Conservation (phyloP, 37 sponge, comb jelly and placozoan genomes). For the Petrosia ficiformis region DNA sequence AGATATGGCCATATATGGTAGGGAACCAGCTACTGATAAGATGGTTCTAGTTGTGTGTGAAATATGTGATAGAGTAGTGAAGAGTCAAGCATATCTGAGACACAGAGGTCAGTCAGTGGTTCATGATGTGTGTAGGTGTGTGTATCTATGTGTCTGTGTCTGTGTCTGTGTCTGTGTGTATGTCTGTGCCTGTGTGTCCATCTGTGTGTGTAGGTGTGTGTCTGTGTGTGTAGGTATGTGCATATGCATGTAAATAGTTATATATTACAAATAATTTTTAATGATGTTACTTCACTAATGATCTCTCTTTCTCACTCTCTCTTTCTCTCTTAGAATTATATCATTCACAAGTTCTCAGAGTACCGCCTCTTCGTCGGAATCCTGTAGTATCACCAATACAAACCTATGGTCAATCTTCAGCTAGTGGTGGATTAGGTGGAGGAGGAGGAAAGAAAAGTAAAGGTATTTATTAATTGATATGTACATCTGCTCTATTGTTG, state of each 20-base stretch:
- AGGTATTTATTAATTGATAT: not conserved
- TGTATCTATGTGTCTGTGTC: not conserved
- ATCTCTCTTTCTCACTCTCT: constrained; percentile 21
- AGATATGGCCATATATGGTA: constrained; percentile 68
- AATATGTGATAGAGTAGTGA: constrained; percentile 38
- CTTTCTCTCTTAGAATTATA: not conserved
- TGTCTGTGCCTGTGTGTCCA: no score
- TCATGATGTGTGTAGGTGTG: not conserved
- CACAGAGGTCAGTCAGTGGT: constrained; percentile 39
- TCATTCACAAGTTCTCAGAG: not conserved
- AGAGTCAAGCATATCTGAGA: constrained; percentile 25
- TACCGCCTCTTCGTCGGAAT: not conserved
- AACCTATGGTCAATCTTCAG: not conserved
- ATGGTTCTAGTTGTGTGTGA: constrained; percentile 65
- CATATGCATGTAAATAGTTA: not conserved
- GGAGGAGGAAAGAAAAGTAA: not conserved
- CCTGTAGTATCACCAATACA: not conserved
- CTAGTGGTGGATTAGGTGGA: not conserved
- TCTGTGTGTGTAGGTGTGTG: no score
- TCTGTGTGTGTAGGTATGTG: not conserved
- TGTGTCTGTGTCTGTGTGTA: no score
- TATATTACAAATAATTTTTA: no score
- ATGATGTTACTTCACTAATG: no score
- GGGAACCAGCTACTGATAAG: constrained; percentile 47
- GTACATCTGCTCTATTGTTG: no score